Evolutionary conservation across 2,888 invertebrate species (phyloP), one percentile per base, ranked within the genome.

Genomic region (Elysia crispata): DNA sequence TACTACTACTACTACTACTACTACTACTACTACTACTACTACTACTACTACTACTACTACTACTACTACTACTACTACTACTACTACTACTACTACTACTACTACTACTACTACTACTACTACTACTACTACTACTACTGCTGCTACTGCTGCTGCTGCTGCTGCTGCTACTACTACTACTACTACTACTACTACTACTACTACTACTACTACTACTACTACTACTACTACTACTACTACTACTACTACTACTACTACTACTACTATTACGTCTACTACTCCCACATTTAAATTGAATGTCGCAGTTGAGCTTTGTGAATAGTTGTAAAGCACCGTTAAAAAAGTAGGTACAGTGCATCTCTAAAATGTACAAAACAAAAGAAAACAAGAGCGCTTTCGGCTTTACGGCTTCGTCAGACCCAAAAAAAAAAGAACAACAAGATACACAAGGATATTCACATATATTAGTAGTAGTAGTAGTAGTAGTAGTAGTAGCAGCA

Each of bases 1-100:
- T 67, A 67, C 67, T 67, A 67, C 67, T 67, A 67, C 67, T 67
- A 67, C 67, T 67, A 67, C 67, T 67, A 67, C 67, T 67, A 67
- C 67, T 67, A 67, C 67, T 67, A 67, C 67, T 67, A 67, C 67
- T 67, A 67, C 67, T 67, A 67, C 67, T 67, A 67, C 67, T 67
- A 28, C 30, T 67, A 67, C 67, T 67, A 1, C 67, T 67, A 1
- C 67, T 67, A 1, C 67, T 67, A 1, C 67, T 67, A 1, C 67
- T 67, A 1, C 67, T 67, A 67, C 67, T 1, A 67, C 67, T 67
- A 67, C 67, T 67, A 67, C 67, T 67, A 67, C 67, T 67, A 67
- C 67, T 67, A 67, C 67, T 67, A 67, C 67, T 67, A 67, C 67
- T 67, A 67, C 67, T 67, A 67, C 67, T 67, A 67, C 67, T 67